A percentile compares a stretch with the other conserved stretches of the same genome.
Evolutionary conservation across 2,797 vertebrate genomes (phyloP).

Genomic region (Pangasius macronema): DNA sequence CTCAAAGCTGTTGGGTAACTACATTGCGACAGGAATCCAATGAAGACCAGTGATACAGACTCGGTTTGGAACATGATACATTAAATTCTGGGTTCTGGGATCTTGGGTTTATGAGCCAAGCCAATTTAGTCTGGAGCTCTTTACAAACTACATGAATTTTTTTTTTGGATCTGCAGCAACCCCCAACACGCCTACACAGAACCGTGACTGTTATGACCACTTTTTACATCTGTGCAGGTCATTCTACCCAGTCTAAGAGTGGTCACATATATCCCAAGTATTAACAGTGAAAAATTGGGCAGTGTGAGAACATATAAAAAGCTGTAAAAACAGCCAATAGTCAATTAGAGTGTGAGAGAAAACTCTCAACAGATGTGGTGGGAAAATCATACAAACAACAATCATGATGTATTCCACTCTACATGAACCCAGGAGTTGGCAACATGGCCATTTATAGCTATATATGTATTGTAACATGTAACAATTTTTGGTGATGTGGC

Average conservation of each 20-base stretch:
- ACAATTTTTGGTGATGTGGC: neutral
- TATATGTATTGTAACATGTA: neutral
- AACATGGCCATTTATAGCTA: neutral
- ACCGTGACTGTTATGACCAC: neutral
- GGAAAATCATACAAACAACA: neutral
- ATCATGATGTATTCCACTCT: neutral
- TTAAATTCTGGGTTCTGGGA: conserved; percentile 21
- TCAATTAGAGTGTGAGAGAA: neutral
- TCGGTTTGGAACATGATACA: neutral
- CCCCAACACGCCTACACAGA: neutral
- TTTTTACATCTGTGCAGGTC: neutral
- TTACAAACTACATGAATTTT: neutral
- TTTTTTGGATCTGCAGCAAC: neutral
- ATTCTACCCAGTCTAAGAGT: neutral
- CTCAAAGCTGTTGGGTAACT: conserved; percentile 4
- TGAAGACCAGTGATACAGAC: neutral
- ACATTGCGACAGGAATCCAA: neutral
- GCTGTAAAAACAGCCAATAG: neutral
- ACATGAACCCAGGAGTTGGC: neutral
- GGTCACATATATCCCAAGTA: neutral
- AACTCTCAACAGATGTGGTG: neutral
- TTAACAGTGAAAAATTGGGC: neutral
- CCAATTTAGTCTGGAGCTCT: neutral
- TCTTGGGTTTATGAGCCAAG: neutral
- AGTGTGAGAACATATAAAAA: conserved; percentile 2